Conservation (phyloP, 2,113 vertebrate species). For the Triplophysa dalaica region DNA sequence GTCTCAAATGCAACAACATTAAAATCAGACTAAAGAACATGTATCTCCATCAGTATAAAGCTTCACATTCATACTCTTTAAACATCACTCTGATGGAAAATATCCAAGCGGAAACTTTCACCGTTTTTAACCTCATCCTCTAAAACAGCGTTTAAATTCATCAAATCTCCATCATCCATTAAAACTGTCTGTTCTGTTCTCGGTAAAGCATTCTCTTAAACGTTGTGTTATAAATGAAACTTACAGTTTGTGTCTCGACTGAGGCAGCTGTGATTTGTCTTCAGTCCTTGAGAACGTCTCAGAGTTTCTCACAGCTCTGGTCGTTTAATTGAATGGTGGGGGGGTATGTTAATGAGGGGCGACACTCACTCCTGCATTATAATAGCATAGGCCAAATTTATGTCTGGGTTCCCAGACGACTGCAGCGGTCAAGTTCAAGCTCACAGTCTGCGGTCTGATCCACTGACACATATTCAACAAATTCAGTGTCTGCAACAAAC, state of each 20-base stretch:
- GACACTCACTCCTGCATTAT: conserved; percentile 71
- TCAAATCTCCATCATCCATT: too few relatives aligned
- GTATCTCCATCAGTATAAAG: background rate
- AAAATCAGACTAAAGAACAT: too few relatives aligned
- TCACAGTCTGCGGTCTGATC: conserved; percentile 60
- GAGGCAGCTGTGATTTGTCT: conserved; percentile 16
- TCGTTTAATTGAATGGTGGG: conserved; percentile 72
- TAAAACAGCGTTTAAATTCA: too few relatives aligned
- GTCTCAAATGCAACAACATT: too few relatives aligned
- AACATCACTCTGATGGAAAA: background rate
- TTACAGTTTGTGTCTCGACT: conserved; percentile 23
- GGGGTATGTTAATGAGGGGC: conserved; percentile 75
- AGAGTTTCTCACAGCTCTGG: conserved; percentile 52
- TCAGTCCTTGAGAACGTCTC: conserved; percentile 55
- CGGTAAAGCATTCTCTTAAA: background rate
- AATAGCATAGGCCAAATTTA: conserved; percentile 66
- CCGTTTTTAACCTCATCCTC: background rate
- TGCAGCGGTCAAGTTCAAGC: conserved; percentile 80
- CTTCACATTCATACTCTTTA: conserved; percentile 26
- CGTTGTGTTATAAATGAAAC: background rate
- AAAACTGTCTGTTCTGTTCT: background rate
- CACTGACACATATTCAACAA: too few relatives aligned
- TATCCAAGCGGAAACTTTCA: background rate
- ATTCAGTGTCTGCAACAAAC: too few relatives aligned
- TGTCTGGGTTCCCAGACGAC: conserved; percentile 74